Evolutionary conservation across 2,797 vertebrate genomes (phyloP).

Genomic region (Centroberyx gerrardi): DNA sequence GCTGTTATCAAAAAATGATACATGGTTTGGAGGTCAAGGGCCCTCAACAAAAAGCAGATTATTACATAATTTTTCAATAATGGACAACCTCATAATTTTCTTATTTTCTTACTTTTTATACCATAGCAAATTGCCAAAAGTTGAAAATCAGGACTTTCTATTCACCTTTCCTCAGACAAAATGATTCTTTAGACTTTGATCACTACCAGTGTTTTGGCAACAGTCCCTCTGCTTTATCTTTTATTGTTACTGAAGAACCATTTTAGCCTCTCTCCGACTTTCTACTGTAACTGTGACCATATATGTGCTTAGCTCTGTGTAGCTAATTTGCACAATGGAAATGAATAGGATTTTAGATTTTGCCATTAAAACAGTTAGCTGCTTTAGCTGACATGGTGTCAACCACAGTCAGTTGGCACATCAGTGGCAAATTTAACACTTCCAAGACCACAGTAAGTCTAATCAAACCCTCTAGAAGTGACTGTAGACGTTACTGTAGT

Average conservation of each 20-base stretch:
- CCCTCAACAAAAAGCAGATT: not conserved
- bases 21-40: not conserved
- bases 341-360: too few species aligned
- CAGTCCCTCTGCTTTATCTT: constrained; percentile 1
- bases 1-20: not conserved
- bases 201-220: constrained; percentile 25
- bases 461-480: too few species aligned
- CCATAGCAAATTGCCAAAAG: not conserved
- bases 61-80: not conserved
- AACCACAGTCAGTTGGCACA: too few species aligned
- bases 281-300: not conserved
- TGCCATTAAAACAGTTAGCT: too few species aligned
- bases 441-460: too few species aligned
- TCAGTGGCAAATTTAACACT: too few species aligned
- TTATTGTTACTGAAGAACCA: constrained; percentile 22
- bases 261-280: constrained; percentile 15
- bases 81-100: not conserved
- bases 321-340: too few species aligned
- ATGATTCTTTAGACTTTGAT: not conserved
- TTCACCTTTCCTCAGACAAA: not conserved
- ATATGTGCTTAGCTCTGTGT: not conserved
- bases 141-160: not conserved
- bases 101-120: too few species aligned
- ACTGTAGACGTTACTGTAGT: too few species aligned
- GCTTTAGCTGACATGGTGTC: too few species aligned